Percentiles rank a stretch among this genome's conserved stretches.
These are phyloP conservation scores for Glossophaga mutica DNA, from an alignment of 2,797 vertebrate species.

Conservation along the genomic window DNA sequence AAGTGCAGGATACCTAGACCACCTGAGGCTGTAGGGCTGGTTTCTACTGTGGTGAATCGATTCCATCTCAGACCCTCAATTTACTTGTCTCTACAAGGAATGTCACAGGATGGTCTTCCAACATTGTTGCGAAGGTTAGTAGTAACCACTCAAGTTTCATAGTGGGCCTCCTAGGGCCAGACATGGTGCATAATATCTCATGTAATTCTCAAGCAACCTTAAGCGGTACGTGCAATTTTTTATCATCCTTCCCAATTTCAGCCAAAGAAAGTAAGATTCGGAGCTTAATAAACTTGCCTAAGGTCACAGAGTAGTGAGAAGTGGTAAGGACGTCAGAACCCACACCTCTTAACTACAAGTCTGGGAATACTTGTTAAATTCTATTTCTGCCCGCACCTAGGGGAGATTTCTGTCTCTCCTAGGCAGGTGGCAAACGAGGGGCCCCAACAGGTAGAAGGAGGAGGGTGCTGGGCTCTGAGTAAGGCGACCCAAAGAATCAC, in stretches of 20 bases:
- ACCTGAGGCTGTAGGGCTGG: not conserved
- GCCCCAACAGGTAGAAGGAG: not conserved
- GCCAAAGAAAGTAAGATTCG: not conserved
- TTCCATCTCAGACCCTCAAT: not conserved
- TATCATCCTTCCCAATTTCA: not conserved
- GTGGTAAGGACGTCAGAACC: not conserved
- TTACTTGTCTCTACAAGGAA: not conserved
- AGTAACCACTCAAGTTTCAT: not conserved
- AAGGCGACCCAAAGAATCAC: too few relatives aligned
- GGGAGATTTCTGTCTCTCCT: not conserved
- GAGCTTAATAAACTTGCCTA: not conserved
- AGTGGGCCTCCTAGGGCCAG: not conserved
- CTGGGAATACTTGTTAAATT: too few relatives aligned
- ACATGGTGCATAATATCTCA: too few relatives aligned
- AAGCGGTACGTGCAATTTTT: not conserved
- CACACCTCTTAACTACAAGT: not conserved
- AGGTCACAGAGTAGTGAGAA: not conserved
- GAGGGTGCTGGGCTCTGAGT: accelerated
- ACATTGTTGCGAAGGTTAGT: accelerated
- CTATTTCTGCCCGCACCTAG: not conserved
- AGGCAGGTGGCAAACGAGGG: not conserved
- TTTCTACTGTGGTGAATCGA: not conserved
- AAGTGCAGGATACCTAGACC: not conserved
- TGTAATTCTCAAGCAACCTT: not conserved
- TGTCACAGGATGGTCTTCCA: not conserved